Base-by-base conservation (phyloP, 1,140 invertebrate genomes). In the Aphidius ervi region DNA sequence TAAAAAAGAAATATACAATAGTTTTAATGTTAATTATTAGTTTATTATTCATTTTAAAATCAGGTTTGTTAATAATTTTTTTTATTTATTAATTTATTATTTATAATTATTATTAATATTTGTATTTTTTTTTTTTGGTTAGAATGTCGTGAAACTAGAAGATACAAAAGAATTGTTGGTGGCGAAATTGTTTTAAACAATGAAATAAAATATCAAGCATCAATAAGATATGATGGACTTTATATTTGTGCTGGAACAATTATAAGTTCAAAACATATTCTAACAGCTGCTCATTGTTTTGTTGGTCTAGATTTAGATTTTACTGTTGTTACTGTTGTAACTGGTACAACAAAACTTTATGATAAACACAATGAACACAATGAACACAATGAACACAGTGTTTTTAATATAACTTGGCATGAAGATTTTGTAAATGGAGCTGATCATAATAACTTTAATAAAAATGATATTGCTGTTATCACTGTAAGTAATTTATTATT, bases 281-380 rank as follows among this genome's bases (percentile, higher is more conserved):
- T 90, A 3, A 88, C 87, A 5, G 88, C 88, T 31, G 87, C 87
- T 6, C 88, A 91, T 72, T 91, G 88, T 71, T 74, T 65, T 6
- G 58, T 54, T 4, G 53, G 57, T 40, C 31, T 63, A 2, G 84
- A 84, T 65, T 42, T 5, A 4, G 53, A 59, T 10, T n/a, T 63
- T 4, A 48, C n/a, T 2, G 40, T 69, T 5, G 49, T 63, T 4
- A 48, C n/a, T 2, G 40, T 69, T 5, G 49, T 56, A 2, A 63
- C 58, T 9, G 68, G 68, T 37, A 43, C 61, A 41, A 54, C 46
- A 7, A 37, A 6, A 7, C 16, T 23, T 5, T 4, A 2, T 37
- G 10, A 16, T 23, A 48, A 20, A 8, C 62, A 64, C 10, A 16
- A 62, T 37, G 0, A 4, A 6, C 55, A 66, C 37, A 1, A n/a